These are phyloP conservation scores for Drosophila kurseongensis DNA, from an alignment of 1,140 invertebrate genomes.

Conservation along the genomic window DNA sequence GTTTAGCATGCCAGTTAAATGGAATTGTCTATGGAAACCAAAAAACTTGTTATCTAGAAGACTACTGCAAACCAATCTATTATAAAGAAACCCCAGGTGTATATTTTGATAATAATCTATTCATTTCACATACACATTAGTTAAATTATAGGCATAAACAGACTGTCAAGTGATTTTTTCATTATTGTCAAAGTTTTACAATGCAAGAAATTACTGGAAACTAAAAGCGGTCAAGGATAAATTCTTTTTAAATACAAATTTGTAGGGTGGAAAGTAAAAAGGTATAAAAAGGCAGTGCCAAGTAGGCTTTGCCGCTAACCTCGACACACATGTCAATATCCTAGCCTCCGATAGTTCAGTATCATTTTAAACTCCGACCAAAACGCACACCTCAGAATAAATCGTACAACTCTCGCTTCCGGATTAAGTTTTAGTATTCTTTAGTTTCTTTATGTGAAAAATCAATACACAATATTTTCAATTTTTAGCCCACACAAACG, in stretches of 20 bases:
- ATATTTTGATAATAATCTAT: not conserved
- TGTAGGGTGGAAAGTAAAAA: too few species aligned
- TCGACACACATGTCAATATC: not conserved
- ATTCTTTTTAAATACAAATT: too few species aligned
- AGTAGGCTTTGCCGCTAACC: constrained; percentile 2
- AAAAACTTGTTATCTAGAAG: not conserved
- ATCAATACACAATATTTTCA: not conserved
- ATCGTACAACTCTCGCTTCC: not conserved
- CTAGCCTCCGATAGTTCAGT: constrained; percentile 1
- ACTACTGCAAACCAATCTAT: not conserved
- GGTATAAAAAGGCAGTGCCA: not conserved
- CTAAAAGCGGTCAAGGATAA: too few species aligned
- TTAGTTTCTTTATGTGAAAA: constrained; percentile 4
- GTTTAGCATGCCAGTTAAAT: not conserved
- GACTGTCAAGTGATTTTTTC: not conserved
- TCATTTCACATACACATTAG: constrained; percentile 1
- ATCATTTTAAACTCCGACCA: constrained; percentile 16
- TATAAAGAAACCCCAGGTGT: not conserved
- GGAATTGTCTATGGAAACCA: not conserved
- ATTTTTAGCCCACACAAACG: not conserved
- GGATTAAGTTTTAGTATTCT: constrained; percentile 2
- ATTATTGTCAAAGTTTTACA: not conserved
- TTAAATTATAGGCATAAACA: constrained; percentile 5
- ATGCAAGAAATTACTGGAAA: too few species aligned
- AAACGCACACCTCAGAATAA: constrained; percentile 30